Evolutionary conservation across 2,888 invertebrate species (phyloP).

Genomic region (Microchrysa polita): DNA sequence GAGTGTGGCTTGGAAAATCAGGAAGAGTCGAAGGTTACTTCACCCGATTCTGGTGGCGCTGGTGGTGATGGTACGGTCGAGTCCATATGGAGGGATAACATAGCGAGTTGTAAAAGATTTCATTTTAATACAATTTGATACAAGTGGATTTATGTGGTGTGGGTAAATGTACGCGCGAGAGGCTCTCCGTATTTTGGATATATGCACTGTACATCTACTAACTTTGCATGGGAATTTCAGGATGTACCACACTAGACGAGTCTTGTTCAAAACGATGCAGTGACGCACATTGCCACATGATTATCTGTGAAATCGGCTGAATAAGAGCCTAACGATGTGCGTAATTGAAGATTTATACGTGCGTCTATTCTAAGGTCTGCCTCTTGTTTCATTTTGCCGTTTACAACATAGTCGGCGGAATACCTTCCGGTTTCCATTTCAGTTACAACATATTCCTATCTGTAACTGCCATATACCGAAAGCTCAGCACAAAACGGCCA

Average conservation of each 20-base stretch:
- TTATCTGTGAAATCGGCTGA: conserved; percentile 37
- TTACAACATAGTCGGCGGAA: neutral
- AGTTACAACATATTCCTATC: no score
- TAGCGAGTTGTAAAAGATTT: conserved; percentile 17
- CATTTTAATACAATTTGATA: conserved; percentile 36
- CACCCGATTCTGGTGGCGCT: neutral
- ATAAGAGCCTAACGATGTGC: conserved; percentile 43
- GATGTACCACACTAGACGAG: conserved; percentile 8
- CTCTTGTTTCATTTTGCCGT: conserved; percentile 13
- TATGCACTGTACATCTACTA: no score
- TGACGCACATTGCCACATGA: conserved; percentile 13
- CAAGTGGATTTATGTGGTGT: neutral
- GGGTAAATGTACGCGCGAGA: neutral
- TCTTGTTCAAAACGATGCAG: neutral
- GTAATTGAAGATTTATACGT: conserved; percentile 44
- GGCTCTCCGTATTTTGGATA: neutral
- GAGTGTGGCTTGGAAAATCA: neutral
- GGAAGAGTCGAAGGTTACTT: conserved; percentile 4
- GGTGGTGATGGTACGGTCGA: no score
- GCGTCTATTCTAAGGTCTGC: neutral
- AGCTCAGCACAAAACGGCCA: neutral
- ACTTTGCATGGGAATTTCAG: neutral
- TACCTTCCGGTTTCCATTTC: conserved; percentile 20
- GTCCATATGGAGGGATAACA: neutral
- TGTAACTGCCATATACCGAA: neutral